Base-by-base conservation (phyloP, 1,140 invertebrate genomes). In the Eupristina koningsbergeri region DNA sequence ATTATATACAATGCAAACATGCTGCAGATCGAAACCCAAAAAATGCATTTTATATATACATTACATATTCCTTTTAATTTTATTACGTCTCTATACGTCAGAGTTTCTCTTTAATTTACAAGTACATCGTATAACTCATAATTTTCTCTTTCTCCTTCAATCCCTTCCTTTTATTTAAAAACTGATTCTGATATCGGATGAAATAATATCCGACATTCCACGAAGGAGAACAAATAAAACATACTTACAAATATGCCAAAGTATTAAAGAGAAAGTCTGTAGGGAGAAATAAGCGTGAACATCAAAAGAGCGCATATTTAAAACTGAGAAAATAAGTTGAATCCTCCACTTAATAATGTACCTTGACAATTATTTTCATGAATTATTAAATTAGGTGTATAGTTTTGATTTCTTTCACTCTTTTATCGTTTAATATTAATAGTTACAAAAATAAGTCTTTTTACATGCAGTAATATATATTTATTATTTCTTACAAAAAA, bases 11-110 rank as follows among this genome's bases (percentile, higher is more conserved):
- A 26, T 58, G 29, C 45, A 50, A n/a, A 26, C 22, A 29, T 36
- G 39, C 36, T 47, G 73, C 41, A 64, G 67, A 82, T 82, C 76
- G 75, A 82, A 82, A 63, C 22, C 29, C 69, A 39, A 64, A 75
- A 69, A 58, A 83, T 39, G 19, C 80, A 26, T 69, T 41, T n/a
- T n/a, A n/a, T n/a, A 50, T 69, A 64, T 41, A 78, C 31, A 74
- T 83, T 58, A 63, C 77, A 77, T 63, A 83, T 83, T 74, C 81
- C 63, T 83, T 74, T 83, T 83, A 83, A 83, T 83, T 83, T 83
- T 77, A 63, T 74, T 58, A 45, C 69, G 39, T n/a, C n/a, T n/a
- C n/a, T n/a, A n/a, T 29, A 74, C 73, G 58, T 76, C 73, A 67
- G 75, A 77, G 67, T 50, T 83, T 50, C 82, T 73, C 82, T 84